Percentiles rank a stretch among this genome's conserved stretches.
phyloP scores from a whole-genome alignment of 64 coral and sea anemone species.

The Montipora cactus region DNA sequence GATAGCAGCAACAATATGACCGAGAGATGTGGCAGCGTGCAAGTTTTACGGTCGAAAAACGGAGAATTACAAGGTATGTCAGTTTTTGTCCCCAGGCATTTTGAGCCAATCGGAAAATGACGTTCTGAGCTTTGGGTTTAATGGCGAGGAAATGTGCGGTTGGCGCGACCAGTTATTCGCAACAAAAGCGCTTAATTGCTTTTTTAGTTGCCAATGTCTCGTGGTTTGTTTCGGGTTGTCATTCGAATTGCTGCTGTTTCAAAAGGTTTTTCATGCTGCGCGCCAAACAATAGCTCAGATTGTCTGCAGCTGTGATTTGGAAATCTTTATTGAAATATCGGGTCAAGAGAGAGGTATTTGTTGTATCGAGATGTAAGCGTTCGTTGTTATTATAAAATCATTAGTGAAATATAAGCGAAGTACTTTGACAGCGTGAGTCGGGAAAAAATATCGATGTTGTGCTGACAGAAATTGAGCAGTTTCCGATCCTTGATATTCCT shows the following conservation, averaged over 20 bases:
- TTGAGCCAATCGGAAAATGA: not conserved
- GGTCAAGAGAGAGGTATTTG: constrained; percentile 48
- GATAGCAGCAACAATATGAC: not conserved
- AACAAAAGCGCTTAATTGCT: constrained; percentile 14
- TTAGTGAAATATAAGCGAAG: constrained; percentile 16
- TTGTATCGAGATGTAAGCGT: not conserved
- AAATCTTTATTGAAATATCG: constrained; percentile 35
- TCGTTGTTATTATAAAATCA: not conserved
- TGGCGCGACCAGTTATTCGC: not conserved
- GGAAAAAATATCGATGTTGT: not conserved
- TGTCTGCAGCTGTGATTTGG: not conserved
- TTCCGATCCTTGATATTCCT: not conserved
- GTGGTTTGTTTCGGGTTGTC: not conserved
- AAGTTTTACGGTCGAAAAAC: not conserved
- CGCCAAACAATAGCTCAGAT: not conserved
- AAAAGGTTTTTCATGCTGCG: not conserved
- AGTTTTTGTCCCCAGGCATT: not conserved
- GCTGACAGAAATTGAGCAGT: constrained; percentile 18
- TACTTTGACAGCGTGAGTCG: not conserved
- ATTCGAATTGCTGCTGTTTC: not conserved
- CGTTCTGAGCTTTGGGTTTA: not conserved
- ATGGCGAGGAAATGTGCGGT: not conserved
- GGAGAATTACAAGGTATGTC: constrained; percentile 13
- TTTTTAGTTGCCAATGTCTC: constrained; percentile 4
- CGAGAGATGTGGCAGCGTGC: not conserved